phyloP scores from a whole-genome alignment of 1,140 invertebrate species.

The Psilanteris sp. region DNA sequence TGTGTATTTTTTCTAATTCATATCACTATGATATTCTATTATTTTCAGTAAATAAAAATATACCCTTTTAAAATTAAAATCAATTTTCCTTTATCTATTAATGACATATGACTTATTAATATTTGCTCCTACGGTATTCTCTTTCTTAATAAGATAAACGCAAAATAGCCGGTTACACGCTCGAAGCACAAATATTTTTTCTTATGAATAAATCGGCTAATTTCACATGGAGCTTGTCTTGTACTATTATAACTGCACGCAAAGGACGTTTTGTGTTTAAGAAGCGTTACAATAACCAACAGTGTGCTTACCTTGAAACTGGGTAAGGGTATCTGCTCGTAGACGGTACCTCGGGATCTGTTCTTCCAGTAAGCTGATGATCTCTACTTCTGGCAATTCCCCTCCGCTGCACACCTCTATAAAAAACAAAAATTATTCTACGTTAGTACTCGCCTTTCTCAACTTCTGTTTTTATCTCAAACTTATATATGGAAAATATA shows the following conservation, averaged over 20 bases:
- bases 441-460: constrained; percentile 4
- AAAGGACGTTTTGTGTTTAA: constrained; percentile 12
- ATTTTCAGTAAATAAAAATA: too few species aligned
- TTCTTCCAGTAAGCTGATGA: constrained; percentile 95
- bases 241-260: constrained; percentile 22
- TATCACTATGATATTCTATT: too few species aligned
- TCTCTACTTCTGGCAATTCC: constrained; percentile 94
- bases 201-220: constrained; percentile 15
- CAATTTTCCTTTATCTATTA: too few species aligned
- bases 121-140: too few species aligned
- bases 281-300: constrained; percentile 6
- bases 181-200: constrained; percentile 3
- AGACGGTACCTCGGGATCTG: constrained; percentile 96
- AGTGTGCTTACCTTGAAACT: constrained; percentile 88
- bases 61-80: too few species aligned
- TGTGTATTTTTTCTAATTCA: too few species aligned
- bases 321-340: constrained; percentile 94
- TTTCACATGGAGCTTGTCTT: constrained; percentile 6
- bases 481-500: constrained; percentile 9
- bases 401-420: constrained; percentile 92
- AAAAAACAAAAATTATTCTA: constrained; percentile 66
- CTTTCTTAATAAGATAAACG: constrained; percentile 1
- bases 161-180: constrained; percentile 7
- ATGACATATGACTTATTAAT: too few species aligned
- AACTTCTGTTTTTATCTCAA: constrained; percentile 2